A percentile compares a stretch with the other conserved stretches of the same genome.
Conservation (phyloP, 2,888 invertebrate genomes). For the Agrochola litura region DNA sequence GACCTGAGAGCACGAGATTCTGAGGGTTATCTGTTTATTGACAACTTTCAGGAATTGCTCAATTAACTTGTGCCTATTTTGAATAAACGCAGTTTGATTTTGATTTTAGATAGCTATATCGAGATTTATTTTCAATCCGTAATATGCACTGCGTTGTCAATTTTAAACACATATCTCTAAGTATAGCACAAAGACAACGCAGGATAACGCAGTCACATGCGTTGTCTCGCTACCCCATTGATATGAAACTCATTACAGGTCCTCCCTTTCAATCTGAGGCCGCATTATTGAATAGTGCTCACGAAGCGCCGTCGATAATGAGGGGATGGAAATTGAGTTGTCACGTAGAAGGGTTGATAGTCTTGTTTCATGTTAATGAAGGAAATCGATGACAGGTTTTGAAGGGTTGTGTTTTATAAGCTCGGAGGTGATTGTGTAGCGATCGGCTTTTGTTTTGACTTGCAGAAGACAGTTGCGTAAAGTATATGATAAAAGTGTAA, state of each 20-base stretch:
- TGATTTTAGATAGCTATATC: neutral
- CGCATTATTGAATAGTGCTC: conserved; percentile 54
- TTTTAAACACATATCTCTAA: neutral
- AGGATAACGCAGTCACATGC: neutral
- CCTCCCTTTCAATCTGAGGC: conserved; percentile 26
- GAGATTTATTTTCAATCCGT: neutral
- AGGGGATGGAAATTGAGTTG: conserved; percentile 46
- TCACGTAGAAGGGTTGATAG: conserved; percentile 14
- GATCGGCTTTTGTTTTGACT: neutral
- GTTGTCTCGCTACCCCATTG: conserved; percentile 13
- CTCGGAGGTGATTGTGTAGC: neutral
- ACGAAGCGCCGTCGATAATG: conserved; percentile 41
- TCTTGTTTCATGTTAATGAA: conserved; percentile 42
- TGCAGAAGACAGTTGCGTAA: neutral
- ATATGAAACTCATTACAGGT: conserved; percentile 34
- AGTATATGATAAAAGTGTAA: neutral
- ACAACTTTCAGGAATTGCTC: neutral
- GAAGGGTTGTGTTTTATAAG: conserved; percentile 17
- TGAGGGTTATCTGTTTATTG: too few species aligned
- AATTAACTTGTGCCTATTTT: neutral
- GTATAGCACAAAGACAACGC: neutral
- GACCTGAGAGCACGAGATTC: neutral
- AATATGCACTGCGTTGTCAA: neutral
- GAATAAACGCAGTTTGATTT: neutral
- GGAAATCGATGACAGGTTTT: neutral